Evolutionary conservation across 2,113 vertebrate species (phyloP).

Genomic region (Toxotes chatareus): DNA sequence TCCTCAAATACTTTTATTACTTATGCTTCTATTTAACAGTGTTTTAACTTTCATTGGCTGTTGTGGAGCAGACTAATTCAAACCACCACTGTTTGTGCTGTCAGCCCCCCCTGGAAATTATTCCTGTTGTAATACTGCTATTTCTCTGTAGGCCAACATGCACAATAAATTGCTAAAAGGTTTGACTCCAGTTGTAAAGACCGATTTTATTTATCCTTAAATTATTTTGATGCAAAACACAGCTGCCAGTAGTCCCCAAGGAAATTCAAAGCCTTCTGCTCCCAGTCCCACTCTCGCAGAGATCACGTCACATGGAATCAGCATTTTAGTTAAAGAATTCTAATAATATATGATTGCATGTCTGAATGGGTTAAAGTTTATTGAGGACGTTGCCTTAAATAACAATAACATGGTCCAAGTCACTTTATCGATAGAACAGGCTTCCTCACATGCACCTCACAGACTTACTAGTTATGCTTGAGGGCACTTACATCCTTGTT

Average conservation of each 20-base stretch:
- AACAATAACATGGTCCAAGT: conserved; percentile 11
- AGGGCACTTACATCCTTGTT: conserved; percentile 61
- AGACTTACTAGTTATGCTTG: conserved; percentile 52
- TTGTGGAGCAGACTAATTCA: not conserved
- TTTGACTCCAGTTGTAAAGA: conserved; percentile 31
- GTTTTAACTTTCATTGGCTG: not conserved
- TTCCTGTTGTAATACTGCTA: not conserved
- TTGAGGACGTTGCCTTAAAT: conserved; percentile 42
- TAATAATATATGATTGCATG: conserved; percentile 43
- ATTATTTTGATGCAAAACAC: conserved; percentile 44
- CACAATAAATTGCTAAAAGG: conserved; percentile 24
- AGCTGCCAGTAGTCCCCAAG: conserved; percentile 29
- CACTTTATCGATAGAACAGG: conserved; percentile 45
- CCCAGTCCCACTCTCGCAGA: not conserved
- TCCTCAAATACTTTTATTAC: not conserved
- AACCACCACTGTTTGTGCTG: not conserved
- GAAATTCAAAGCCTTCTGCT: conserved; percentile 30
- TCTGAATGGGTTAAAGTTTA: conserved; percentile 45
- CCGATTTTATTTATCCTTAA: conserved; percentile 36
- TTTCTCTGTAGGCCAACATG: conserved; percentile 18
- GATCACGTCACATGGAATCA: conserved; percentile 46
- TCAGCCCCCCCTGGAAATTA: not conserved
- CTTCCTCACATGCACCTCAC: conserved; percentile 29
- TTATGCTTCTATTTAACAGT: not conserved
- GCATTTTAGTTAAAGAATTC: conserved; percentile 27